Base-by-base conservation (phyloP, 53 echinoderm and acorn worm species). In the Paracentrotus lividus region DNA sequence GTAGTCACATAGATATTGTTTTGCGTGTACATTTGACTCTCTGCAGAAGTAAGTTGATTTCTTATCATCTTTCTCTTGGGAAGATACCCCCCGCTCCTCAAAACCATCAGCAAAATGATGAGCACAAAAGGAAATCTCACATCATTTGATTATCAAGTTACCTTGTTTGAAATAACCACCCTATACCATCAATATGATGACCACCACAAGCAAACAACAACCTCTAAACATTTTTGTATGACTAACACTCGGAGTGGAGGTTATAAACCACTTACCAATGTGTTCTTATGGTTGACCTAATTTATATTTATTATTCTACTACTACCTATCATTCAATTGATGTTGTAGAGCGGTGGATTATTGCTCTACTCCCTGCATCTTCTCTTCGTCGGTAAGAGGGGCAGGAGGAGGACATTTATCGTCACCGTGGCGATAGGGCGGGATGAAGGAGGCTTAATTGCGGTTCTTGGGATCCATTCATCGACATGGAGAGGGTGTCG, bases 401-500 rank as follows among this genome's bases (percentile, higher is more conserved):
- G 42, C 89, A 64, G 16, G 89, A 64, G 42, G 27, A 88, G 89
- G n/a, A 43, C 42, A 61, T 89, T 61, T 89, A 89, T 89, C 44
- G 61, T 89, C 43, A 47, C 81, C 81, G 26, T 40, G 60, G 64
- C 43, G 27, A 44, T 56, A 64, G 42, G 58, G 61, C n/a, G n/a
- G n/a, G 61, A 20, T 57, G 26, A 66, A 44, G 26, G 44, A 43
- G n/a, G 52, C 29, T 88, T 89, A 89, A 89, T 89, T 89, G 89
- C 89, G 42, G 54, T 61, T 59, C 89, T 64, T 43, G 65, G 65
- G 89, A 23, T 61, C 45, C 61, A 59, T 89, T 64, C 65, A 89
- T 61, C 27, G 60, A 27, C 55, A 61, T 65, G 40, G 65, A 89
- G 89, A 57, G 89, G 89, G 89, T 89, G 89, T 89, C 89, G 89